Base-by-base conservation (phyloP, 2,888 invertebrate species). In the Himalopsyche tibetana region DNA sequence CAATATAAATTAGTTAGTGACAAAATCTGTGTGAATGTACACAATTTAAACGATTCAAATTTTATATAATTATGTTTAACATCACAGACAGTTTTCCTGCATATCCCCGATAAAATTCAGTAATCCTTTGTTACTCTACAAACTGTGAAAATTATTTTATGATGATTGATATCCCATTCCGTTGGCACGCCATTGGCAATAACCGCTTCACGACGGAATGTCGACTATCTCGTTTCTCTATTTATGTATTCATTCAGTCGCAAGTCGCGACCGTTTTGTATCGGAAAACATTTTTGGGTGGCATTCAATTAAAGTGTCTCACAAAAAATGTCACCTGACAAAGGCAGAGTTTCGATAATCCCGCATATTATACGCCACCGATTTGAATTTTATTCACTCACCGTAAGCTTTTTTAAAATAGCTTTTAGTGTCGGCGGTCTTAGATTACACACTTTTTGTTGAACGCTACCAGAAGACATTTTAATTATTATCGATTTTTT, bases 141-240 rank as follows among this genome's bases (percentile, higher is more conserved):
- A 28, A 28, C 28, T 28, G 28, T 28, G 28, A 1, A 28, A 28
- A 28, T 28, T 28, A 28, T 28, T 28, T 28, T 28, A 28, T 28
- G 28, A 28, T 28, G 28, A 36, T 19, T 15, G 11, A 15, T 38
- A 74, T 38, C 17, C 36, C 17, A 15, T 2, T 38, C n/a, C 17
- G 11, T n/a, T 8, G 17, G 79, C 80, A 36, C 19, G 80, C 80
- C 80, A 80, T n/a, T 80, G 80, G 17, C 17, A 38, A 63, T 55
- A 56, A 63, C 28, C 55, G 51, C 79, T 83, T 45, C 80, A 55
- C 74, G 82, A 55, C 38, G 84, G 84, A 85, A 87, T 87, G 85
- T 83, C 82, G 85, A 85, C 86, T 85, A 83, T 86, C 88, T 86
- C 84, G 79, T 82, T 84, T 74, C 81, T 85, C 80, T 36, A 82